Conservation (phyloP, 2,888 invertebrate species). For the Cacoxenus indagator region DNA sequence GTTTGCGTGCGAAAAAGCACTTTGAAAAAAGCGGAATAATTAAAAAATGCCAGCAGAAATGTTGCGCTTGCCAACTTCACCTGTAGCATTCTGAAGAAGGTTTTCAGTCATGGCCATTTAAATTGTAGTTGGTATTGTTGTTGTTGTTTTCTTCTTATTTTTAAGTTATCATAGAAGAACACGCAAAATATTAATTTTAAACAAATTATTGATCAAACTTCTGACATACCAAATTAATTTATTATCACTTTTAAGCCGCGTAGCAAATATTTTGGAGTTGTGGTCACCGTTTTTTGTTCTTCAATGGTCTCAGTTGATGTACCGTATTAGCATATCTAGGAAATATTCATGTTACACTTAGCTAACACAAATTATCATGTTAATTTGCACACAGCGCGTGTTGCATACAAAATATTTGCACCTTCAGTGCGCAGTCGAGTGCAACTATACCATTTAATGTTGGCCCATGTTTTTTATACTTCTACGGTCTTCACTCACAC, state of each 20-base stretch:
- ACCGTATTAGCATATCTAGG: too few species aligned
- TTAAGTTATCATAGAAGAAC: conserved; percentile 21
- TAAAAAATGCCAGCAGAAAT: conserved; percentile 27
- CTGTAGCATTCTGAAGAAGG: neutral
- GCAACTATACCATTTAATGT: neutral
- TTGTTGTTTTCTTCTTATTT: conserved; percentile 45
- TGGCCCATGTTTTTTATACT: neutral
- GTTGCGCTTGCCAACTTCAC: conserved; percentile 4
- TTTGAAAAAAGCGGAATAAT: conserved; percentile 46
- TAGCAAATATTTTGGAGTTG: too few species aligned
- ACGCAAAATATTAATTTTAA: conserved; percentile 45
- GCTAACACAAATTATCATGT: conserved; percentile 4
- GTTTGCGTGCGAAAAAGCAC: conserved; percentile 58
- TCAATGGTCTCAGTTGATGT: too few species aligned
- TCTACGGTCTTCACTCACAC: neutral
- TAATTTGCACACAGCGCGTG: neutral
- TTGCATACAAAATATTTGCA: conserved; percentile 10
- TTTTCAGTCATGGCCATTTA: conserved; percentile 11
- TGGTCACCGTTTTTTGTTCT: too few species aligned
- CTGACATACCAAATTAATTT: too few species aligned
- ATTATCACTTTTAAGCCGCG: too few species aligned
- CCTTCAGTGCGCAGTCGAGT: neutral
- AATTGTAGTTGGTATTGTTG: conserved; percentile 21
- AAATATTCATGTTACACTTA: neutral
- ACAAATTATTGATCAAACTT: conserved; percentile 65